These are phyloP conservation scores for Ageneiosus marmoratus DNA, from an alignment of 2,113 vertebrate genomes.

Conservation along the genomic window DNA sequence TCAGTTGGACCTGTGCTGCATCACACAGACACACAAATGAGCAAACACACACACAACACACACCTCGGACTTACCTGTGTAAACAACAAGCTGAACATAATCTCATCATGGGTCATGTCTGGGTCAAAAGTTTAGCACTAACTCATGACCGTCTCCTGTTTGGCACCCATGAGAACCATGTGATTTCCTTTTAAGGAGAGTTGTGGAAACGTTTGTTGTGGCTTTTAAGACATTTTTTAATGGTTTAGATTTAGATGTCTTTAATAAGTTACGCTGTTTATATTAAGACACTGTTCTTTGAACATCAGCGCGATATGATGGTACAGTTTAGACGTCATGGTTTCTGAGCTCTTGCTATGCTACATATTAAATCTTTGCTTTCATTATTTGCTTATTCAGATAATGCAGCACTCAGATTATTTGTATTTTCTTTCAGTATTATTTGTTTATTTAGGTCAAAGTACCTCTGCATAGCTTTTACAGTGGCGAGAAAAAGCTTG, in stretches of 20 bases:
- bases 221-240: conserved; percentile 14
- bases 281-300: not conserved
- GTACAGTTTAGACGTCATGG: not conserved
- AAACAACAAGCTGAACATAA: not conserved
- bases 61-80: not conserved
- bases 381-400: not conserved
- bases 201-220: not conserved
- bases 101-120: not conserved
- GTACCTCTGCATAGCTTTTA: not conserved
- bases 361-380: not conserved
- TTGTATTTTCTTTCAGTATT: not conserved
- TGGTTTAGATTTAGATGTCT: not conserved
- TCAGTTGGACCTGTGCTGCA: conserved; percentile 63
- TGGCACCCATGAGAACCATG: conserved; percentile 34
- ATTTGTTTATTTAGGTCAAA: not conserved
- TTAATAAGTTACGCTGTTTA: conserved; percentile 31
- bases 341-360: not conserved
- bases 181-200: conserved; percentile 37
- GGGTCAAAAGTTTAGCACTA: conserved; percentile 59
- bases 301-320: not conserved
- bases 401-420: not conserved
- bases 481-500: too few species aligned
- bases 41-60: conserved; percentile 24
- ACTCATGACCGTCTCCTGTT: conserved; percentile 49
- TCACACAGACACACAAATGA: conserved; percentile 64